Base-by-base conservation (phyloP, 2,113 vertebrate species). In the Scopus umbretta region DNA sequence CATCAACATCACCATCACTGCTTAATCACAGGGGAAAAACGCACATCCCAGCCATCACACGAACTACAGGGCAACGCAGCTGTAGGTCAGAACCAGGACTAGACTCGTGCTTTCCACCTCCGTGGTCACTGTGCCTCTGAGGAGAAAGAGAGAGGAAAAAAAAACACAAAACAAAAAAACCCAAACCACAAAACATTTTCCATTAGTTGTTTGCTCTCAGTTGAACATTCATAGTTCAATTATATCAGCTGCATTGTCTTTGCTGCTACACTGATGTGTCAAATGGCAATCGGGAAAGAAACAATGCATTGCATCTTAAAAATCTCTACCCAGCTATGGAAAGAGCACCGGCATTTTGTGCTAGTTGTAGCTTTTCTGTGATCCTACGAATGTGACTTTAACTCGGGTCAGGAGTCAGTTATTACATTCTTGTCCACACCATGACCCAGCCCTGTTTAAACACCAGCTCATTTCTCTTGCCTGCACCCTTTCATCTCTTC, bases 381-480 rank as follows among this genome's bases (percentile, higher is more conserved):
- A 19, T 27, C 22, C n/a, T 7, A 13, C 0, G 0, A 32, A 27
- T 5, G n/a, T 4, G 40, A 70, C 30, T 50, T 74, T 32, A n/a
- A 25, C 29, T 68, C 23, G 13, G 26, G 38, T 42, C 76, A 74
- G 50, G 38, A 79, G 45, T 23, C 17, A 42, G 49, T 30, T 73
- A 32, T 26, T 42, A 45, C 16, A 26, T 36, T 56, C 26, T 55
- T 45, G 17, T 23, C 73, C 65, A 22, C 25, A 47, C 65, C 32
- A 9, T 40, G 65, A 22, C 80, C 25, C 61, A 34, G 29, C 17
- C 47, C 47, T 47, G 15, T 43, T 72, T 50, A 61, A 86, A 66
- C 42, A 72, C 21, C 25, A 82, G 34, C 59, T 79, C 53, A 9
- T 58, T 59, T 38, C 59, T 53, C 71, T 16, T 36, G 10, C 59